Evolutionary conservation across 2,888 invertebrate genomes (phyloP), one percentile per base, ranked within the genome.

Genomic region (Arrhopalites spinosus): DNA sequence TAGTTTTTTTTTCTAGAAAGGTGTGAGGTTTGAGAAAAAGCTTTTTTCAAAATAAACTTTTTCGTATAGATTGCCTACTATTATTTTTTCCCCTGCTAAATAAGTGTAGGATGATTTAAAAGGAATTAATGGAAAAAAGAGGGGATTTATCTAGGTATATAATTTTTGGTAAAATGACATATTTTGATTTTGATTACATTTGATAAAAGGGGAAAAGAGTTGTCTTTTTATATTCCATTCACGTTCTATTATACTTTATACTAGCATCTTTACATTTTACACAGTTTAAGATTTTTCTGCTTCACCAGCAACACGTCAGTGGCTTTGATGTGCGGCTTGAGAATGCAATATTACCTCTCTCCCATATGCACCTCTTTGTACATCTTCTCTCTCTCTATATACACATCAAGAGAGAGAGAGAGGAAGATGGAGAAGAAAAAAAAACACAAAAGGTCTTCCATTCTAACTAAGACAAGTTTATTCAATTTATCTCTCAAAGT

Each of bases 391-490:
- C 43, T 36, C 43, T 29, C 43, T 17, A 5, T 59, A 59, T 8
- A n/a, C 23, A 36, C 11, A 66, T 11, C 5, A 5, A 50, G 17
- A 27, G n/a, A 45, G 47, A 30, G 17, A 17, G 20, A 2, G 7
- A 11, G 23, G 30, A 29, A 70, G 70, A 30, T n/a, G n/a, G n/a
- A n/a, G n/a, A n/a, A n/a, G n/a, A 56, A 30, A 20, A 53, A 20
- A 56, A 72, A 59, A 43, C 29, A 30, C 56, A 71, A 72, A 72
- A 72, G 43, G 63, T 72, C 63, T 72, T 63, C 47, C 63, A 64
- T 73, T 73, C 36, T 45, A 45, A 43, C 64, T 66, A 73, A 53
- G 73, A 73, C 73, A 73, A 73, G 73, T 73, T 73, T 73, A 73
- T 73, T 73, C 73, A 73, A 73, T 73, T 73, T 73, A 73, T 73